These are phyloP conservation scores for Caenorhabditis afra DNA, from an alignment of 2,888 invertebrate genomes.

Conservation along the genomic window DNA sequence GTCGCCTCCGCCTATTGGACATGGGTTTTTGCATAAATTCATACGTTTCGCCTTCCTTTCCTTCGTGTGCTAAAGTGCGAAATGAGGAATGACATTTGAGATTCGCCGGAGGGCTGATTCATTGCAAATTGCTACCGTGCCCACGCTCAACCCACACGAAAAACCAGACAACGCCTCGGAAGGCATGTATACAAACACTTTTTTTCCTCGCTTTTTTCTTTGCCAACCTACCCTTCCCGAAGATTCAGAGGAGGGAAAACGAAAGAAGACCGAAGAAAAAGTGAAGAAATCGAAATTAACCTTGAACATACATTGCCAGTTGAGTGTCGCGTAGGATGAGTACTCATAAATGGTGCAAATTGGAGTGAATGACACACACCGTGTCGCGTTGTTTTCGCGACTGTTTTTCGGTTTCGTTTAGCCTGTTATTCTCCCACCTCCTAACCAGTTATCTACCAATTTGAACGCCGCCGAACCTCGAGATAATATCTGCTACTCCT, in stretches of 20 bases:
- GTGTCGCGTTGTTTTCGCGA: slow-evolving; percentile 13
- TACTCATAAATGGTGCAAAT: slow-evolving; percentile 46
- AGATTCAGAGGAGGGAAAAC: slow-evolving; percentile 1
- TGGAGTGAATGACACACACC: background rate
- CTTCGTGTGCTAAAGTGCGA: slow-evolving; percentile 42
- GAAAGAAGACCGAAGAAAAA: slow-evolving; percentile 13
- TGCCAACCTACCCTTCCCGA: slow-evolving; percentile 6
- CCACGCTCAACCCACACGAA: slow-evolving; percentile 23
- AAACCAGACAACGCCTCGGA: slow-evolving; percentile 50
- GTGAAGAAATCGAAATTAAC: slow-evolving; percentile 28
- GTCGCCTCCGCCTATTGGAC: slow-evolving; percentile 48
- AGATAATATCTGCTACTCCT: slow-evolving; percentile 34
- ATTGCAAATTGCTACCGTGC: slow-evolving; percentile 48
- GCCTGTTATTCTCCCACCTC: slow-evolving; percentile 3
- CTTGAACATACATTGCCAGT: slow-evolving; percentile 32
- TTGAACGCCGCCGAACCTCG: slow-evolving; percentile 2
- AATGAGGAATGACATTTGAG: slow-evolving; percentile 56
- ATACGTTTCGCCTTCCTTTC: slow-evolving; percentile 30
- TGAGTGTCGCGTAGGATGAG: background rate
- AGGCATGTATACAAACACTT: slow-evolving; percentile 45
- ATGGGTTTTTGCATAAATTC: slow-evolving; percentile 59
- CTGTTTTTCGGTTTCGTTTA: slow-evolving; percentile 14
- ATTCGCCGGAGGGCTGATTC: slow-evolving; percentile 37
- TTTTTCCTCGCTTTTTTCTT: background rate
- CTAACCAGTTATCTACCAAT: slow-evolving; percentile 26